A percentile compares a stretch with the other conserved stretches of the same genome.
Evolutionary conservation across 2,113 vertebrate species (phyloP).

Genomic region (Sylvicapra grimmia): DNA sequence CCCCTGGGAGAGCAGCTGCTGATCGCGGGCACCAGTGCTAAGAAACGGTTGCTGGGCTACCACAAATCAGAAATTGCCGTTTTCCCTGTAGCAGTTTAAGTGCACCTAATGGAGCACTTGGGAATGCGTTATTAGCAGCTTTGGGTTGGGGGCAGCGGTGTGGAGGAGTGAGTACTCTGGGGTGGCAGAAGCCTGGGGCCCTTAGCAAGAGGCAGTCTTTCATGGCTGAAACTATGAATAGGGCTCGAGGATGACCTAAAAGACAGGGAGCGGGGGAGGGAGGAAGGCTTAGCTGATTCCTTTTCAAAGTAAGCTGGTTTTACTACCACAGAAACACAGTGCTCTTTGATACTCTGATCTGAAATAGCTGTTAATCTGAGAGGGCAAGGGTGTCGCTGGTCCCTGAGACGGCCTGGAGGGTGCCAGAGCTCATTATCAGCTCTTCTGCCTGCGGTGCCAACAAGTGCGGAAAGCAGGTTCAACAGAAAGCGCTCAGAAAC

Average conservation of each 20-base stretch:
- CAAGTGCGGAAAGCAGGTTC: not conserved
- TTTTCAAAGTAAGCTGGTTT: not conserved
- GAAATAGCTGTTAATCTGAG: not conserved
- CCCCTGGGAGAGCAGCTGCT: conserved; percentile 17
- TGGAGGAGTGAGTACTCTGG: not conserved
- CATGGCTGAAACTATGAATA: not conserved
- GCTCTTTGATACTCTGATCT: not conserved
- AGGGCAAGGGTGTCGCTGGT: not conserved
- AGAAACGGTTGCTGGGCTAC: conserved; percentile 65
- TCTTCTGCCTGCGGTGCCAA: not conserved
- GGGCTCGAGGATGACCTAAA: not conserved
- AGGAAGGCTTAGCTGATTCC: not conserved
- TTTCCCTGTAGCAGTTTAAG: conserved; percentile 39
- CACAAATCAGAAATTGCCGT: conserved; percentile 4
- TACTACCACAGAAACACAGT: not conserved
- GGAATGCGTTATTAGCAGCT: conserved; percentile 57
- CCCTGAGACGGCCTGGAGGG: not conserved
- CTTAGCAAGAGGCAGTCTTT: not conserved
- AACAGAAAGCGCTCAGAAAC: not conserved
- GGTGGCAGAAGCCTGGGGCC: not conserved
- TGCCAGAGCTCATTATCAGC: not conserved
- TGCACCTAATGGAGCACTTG: conserved; percentile 46
- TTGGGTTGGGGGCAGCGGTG: not conserved
- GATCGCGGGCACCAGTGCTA: not conserved
- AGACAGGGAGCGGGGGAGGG: not conserved